A percentile compares a stretch with the other conserved stretches of the same genome.
Conservation (phyloP, 2,797 vertebrate genomes). For the Smutsia gigantea region DNA sequence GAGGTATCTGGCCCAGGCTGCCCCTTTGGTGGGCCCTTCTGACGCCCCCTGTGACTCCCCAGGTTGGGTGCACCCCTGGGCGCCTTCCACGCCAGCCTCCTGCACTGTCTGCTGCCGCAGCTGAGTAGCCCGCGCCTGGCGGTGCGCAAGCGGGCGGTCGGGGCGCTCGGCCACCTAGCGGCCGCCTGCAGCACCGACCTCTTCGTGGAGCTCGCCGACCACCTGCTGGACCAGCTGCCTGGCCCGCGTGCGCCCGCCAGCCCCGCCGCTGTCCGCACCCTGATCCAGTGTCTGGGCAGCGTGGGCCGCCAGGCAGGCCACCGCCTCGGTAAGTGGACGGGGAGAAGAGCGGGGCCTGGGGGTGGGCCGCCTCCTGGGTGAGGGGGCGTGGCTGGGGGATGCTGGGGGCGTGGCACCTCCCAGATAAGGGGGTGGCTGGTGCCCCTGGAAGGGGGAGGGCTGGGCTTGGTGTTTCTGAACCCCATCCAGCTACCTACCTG, state of each 20-base stretch:
- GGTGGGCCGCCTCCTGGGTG: fast-evolving
- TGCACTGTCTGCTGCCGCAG: conserved; percentile 94
- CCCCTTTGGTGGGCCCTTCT: background rate
- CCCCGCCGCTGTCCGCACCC: conserved; percentile 91
- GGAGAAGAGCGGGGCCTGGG: no score
- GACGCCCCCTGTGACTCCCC: background rate
- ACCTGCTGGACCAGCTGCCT: conserved; percentile 90
- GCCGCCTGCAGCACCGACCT: conserved; percentile 92
- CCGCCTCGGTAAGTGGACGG: conserved; percentile 90
- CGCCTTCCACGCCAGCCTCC: conserved; percentile 93
- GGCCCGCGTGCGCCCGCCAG: conserved; percentile 86
- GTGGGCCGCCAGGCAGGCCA: conserved; percentile 95
- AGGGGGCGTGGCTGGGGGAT: background rate
- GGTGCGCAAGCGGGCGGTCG: conserved; percentile 94
- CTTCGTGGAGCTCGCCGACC: conserved; percentile 94
- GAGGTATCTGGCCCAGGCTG: background rate
- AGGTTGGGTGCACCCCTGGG: conserved; percentile 93
- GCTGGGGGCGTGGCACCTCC: fast-evolving
- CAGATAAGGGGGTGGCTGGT: background rate
- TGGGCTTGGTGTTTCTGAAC: background rate
- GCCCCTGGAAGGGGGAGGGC: fast-evolving
- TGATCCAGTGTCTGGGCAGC: conserved; percentile 95
- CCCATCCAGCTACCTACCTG: background rate
- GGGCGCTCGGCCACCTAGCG: conserved; percentile 95
- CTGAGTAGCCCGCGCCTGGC: conserved; percentile 95